Evolutionary conservation across 2,797 vertebrate genomes (phyloP).

Genomic region (Lepus oiostolus): DNA sequence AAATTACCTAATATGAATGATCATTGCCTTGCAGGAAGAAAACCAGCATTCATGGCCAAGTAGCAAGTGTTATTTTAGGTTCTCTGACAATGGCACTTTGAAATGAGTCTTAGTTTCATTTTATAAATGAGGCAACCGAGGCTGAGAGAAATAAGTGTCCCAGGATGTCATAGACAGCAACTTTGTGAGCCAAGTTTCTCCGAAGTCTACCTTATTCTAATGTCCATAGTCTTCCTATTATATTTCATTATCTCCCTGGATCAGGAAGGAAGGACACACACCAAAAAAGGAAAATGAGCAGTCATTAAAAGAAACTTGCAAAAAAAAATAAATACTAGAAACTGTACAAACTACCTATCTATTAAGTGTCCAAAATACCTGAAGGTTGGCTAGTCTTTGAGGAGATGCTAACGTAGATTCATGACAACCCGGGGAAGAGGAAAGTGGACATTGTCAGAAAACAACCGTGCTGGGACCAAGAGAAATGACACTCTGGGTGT

Average conservation of each 20-base stretch:
- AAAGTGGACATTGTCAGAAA: neutral
- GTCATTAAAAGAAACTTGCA: neutral
- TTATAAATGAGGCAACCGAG: neutral
- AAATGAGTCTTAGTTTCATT: constrained; percentile 1
- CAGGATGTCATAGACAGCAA: neutral
- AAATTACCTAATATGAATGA: neutral
- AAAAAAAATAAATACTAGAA: neutral
- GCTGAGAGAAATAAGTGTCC: neutral
- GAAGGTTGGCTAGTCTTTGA: neutral
- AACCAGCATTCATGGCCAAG: neutral
- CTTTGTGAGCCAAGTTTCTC: neutral
- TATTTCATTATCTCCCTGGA: neutral
- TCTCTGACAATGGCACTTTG: neutral
- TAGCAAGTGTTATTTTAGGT: constrained; percentile 9
- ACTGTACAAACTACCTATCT: no score
- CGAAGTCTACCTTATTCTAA: neutral
- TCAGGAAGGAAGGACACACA: neutral
- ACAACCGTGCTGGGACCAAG: neutral
- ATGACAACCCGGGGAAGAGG: neutral
- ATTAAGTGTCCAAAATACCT: neutral
- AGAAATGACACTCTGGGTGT: neutral
- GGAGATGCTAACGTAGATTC: neutral
- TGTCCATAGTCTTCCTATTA: neutral
- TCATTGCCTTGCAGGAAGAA: neutral
- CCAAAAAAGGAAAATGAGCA: neutral